These are phyloP conservation scores for Acrocephalus kingi DNA, from an alignment of 2,113 vertebrate species.

Conservation along the genomic window DNA sequence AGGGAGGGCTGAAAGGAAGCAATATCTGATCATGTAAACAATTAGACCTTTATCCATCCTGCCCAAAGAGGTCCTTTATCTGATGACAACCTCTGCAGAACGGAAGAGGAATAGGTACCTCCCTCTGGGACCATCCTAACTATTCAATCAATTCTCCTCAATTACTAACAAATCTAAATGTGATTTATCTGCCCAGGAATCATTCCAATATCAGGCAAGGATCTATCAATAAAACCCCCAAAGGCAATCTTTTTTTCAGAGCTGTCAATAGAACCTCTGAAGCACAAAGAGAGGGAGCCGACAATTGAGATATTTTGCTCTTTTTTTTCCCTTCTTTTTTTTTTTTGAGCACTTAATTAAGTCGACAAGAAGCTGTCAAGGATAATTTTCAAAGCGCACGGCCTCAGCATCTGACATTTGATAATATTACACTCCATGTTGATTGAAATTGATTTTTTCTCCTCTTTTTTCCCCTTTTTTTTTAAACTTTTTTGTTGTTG, in stretches of 20 bases:
- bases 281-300: conserved; percentile 83
- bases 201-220: conserved; percentile 96
- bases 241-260: conserved; percentile 93
- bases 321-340: conserved; percentile 65
- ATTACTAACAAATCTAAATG: conserved; percentile 99
- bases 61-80: conserved; percentile 64
- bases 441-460: conserved; percentile 98
- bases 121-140: conserved; percentile 80
- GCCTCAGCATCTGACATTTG: conserved; percentile 97
- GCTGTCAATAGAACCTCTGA: conserved; percentile 92
- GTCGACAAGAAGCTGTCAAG: conserved; percentile 98
- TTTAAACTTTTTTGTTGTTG: neutral
- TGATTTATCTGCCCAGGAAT: conserved; percentile 99
- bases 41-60: conserved; percentile 66
- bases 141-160: conserved; percentile 93
- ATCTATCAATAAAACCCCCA: conserved; percentile 91
- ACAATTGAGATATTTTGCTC: conserved; percentile 89
- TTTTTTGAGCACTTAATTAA: conserved; percentile 97
- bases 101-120: conserved; percentile 70
- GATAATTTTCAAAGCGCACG: conserved; percentile 94
- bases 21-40: conserved; percentile 72
- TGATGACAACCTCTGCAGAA: conserved; percentile 70
- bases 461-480: neutral
- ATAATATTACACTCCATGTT: conserved; percentile 99
- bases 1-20: conserved; percentile 33